These are phyloP conservation scores for Mus spicilegus DNA, from an alignment of 2,113 vertebrate genomes.

Conservation along the genomic window DNA sequence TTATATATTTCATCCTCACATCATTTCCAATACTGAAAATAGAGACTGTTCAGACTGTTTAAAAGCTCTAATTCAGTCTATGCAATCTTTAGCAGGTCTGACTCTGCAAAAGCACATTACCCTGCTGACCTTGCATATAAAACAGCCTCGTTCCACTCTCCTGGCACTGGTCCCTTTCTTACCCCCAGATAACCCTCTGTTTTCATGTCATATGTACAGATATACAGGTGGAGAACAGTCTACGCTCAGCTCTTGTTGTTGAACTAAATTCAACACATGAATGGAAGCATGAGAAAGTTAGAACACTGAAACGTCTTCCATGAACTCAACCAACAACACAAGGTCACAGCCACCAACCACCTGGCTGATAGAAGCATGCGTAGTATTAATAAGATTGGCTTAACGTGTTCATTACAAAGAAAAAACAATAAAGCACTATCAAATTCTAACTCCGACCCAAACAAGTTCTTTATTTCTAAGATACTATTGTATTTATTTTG, in stretches of 20 bases:
- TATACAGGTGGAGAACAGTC: neutral
- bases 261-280: neutral
- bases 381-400: constrained; percentile 25
- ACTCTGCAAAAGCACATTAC: neutral
- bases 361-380: neutral
- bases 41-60: neutral
- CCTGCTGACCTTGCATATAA: neutral
- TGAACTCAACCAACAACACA: neutral
- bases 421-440: constrained; percentile 2
- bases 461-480: constrained; percentile 22
- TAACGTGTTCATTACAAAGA: constrained; percentile 11
- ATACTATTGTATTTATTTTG: neutral
- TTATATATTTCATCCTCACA: neutral
- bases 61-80: neutral
- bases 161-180: neutral
- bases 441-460: neutral
- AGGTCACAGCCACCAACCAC: neutral
- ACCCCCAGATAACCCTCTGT: neutral
- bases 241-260: neutral
- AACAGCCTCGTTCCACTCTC: neutral
- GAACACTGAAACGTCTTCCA: neutral
- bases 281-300: neutral
- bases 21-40: neutral
- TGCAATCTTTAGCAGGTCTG: neutral
- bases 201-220: neutral